Evolutionary conservation across 2,797 vertebrate species (phyloP), one percentile per base, ranked within the genome.

Genomic region (Neopelma chrysocephalum): DNA sequence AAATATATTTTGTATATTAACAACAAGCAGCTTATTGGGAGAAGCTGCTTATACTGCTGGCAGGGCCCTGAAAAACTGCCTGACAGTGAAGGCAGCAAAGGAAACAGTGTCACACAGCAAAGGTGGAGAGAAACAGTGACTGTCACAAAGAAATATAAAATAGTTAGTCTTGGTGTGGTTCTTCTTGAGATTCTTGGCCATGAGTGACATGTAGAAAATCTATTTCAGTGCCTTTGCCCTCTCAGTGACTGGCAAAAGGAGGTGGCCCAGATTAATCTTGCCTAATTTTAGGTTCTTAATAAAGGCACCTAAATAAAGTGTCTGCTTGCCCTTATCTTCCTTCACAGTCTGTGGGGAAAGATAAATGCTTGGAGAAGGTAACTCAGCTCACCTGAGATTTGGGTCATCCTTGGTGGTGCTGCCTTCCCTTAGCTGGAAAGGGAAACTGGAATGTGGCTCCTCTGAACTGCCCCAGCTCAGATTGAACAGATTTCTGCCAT

Each of bases 201-300:
- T 1, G 6, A 69, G 47, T 31, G 51, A 36, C n/a, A 5, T 14
- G 12, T 3, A 45, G 61, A 45, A 53, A 76, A 82, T 32, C 36
- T 60, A 8, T 79, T 90, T 91, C 31, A 7, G 69, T 76, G 66
- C n/a, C 8, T 78, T 69, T 92, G 84, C 53, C 78, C 58, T 94
- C 61, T 34, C 40, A 26, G 25, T 65, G 82, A 54, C 0, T 81
- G 93, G 53, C 61, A 81, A 93, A 93, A 93, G 72, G 69, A 93
- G 73, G 62, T 90, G 87, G 82, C 94, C 93, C 82, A 95, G 76
- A 93, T 93, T 83, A 82, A 78, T 61, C 64, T 82, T 66, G 61
- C 57, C 85, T 95, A 81, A 95, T 95, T 96, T 94, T 94, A 94
- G 85, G 25, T n/a, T 83, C 93, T 93, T 94, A 87, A 86, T 93